These are phyloP conservation scores for Nesogale talazaci DNA, from an alignment of 2,113 vertebrate species.

Conservation along the genomic window DNA sequence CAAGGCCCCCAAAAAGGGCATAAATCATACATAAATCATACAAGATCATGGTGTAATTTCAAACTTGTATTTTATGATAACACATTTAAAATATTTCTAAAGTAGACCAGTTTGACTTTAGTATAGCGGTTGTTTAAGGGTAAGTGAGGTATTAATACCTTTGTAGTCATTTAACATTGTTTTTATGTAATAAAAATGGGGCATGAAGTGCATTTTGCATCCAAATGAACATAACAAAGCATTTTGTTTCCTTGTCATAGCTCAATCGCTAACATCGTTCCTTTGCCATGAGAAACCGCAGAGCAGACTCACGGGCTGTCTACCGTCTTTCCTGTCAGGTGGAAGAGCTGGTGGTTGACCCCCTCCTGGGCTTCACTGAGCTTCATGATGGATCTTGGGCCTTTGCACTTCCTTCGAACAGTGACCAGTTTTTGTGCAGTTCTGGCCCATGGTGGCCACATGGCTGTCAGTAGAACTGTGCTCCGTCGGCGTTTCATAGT, in stretches of 20 bases:
- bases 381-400: neutral
- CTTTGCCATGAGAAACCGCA: neutral
- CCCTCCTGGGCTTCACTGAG: neutral
- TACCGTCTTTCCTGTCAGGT: neutral
- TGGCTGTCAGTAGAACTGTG: neutral
- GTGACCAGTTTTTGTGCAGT: neutral
- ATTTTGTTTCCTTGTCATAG: neutral
- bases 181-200: neutral
- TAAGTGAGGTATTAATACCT: neutral
- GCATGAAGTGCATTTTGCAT: neutral
- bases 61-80: neutral
- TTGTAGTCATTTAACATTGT: neutral
- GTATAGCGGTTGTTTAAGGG: neutral
- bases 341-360: neutral
- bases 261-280: neutral
- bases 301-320: neutral
- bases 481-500: neutral
- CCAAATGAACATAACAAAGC: neutral
- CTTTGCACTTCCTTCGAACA: neutral
- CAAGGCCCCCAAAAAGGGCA: too few species aligned
- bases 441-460: neutral
- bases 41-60: neutral
- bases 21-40: too few species aligned
- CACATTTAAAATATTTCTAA: conserved; percentile 9
- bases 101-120: neutral